Evolutionary conservation across 2,888 invertebrate species (phyloP), one percentile per base, ranked within the genome.

Genomic region (Orchesellides sinensis): DNA sequence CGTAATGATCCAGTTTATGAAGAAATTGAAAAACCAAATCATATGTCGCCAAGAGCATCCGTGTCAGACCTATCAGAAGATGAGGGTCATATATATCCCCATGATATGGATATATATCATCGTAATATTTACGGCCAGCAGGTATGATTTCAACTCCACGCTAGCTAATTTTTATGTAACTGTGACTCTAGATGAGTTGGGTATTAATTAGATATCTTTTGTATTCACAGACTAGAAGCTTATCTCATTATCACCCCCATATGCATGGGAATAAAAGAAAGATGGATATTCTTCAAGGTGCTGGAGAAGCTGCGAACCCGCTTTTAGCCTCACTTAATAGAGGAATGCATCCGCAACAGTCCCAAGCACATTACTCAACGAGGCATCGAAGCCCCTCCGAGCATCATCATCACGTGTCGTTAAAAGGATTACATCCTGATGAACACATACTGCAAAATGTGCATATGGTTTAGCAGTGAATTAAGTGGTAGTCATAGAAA

Each of bases 371-470:
- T 65, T 87, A 87, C 63, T 73, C 83, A 49, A 74, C 86, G 45
- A 75, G 85, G 35, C 87, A 87, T 77, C 85, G 86, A 78, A 78
- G 83, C 56, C 87, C 86, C 14, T 84, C 86, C 25, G 86, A 87
- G 70, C 86, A 87, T 79, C 87, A 85, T 85, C 87, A 86, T 81
- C 88, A 88, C 80, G 87, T 86, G 25, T 86, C 87, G 21, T 72
- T 87, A n/a, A 88, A 88, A 78, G 86, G 87, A 40, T 73, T 86
- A 45, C 86, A 88, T 79, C 86, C 86, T 32, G 88, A 88, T 78
- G 87, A 88, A 83, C 87, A 88, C 83, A 86, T 86, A 74, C 77
- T 87, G 63, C 88, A 88, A 83, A 88, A 88, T 82, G 88, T 88
- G 81, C 88, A 88, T 69, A 88, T 88, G 88, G 88, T 88, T 70